Conservation (phyloP, 1,140 invertebrate genomes). For the Thereuonema tuberculata region DNA sequence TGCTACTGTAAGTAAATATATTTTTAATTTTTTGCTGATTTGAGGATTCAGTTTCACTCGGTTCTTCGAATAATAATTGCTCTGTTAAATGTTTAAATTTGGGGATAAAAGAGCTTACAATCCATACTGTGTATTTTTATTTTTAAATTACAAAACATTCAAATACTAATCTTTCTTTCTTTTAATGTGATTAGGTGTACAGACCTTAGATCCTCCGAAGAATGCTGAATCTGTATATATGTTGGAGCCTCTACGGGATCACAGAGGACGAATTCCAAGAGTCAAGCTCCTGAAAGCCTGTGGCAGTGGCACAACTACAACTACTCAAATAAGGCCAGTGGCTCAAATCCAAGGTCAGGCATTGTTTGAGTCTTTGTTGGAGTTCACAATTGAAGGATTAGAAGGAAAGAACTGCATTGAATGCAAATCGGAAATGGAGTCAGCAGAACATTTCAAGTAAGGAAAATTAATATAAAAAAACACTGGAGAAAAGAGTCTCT, state of each 20-base stretch:
- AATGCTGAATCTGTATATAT: no score
- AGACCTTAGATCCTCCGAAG: no score
- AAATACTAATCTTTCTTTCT: not conserved
- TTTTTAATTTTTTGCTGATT: not conserved
- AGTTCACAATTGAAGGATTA: not conserved
- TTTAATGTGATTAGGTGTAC: not conserved
- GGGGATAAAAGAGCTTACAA: not conserved
- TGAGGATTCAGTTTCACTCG: not conserved
- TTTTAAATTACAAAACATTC: no score
- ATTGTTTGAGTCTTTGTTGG: not conserved
- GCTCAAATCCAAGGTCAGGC: not conserved
- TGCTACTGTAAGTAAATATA: not conserved
- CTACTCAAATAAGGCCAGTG: not conserved
- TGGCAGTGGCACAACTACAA: not conserved
- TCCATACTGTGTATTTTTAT: not conserved
- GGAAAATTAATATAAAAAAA: not conserved
- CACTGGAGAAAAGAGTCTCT: no score
- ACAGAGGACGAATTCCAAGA: not conserved
- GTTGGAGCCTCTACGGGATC: not conserved
- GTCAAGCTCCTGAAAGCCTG: not conserved
- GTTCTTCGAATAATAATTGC: not conserved
- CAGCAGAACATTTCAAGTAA: not conserved
- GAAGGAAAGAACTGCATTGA: not conserved
- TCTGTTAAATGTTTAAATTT: not conserved
- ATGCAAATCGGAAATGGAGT: constrained; percentile 3